Conservation (phyloP, 2,797 vertebrate species). For the Masticophis lateralis region DNA sequence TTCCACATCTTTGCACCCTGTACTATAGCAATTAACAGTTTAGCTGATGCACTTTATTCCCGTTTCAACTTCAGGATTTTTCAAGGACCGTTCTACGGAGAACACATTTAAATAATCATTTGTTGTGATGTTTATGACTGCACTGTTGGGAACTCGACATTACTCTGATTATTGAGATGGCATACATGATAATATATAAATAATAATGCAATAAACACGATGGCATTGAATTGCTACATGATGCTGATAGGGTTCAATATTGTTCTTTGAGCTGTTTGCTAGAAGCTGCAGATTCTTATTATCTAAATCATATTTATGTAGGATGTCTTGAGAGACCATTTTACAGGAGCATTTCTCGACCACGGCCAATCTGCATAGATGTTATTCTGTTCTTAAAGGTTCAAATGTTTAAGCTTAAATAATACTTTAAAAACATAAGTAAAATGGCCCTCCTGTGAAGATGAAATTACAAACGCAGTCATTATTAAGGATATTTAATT, state of each 20-base stretch:
- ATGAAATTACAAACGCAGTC: not conserved
- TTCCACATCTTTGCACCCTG: not conserved
- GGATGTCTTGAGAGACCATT: not conserved
- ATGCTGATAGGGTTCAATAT: not conserved
- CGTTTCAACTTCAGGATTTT: not conserved
- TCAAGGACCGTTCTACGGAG: not conserved
- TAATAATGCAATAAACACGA: not conserved
- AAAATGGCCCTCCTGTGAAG: not conserved
- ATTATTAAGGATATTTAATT: not conserved
- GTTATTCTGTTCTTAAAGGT: not conserved
- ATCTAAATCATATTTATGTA: not conserved
- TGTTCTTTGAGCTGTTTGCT: not conserved
- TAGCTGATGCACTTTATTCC: not conserved
- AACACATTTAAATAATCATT: not conserved
- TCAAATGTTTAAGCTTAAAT: conserved; percentile 10
- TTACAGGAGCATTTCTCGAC: not conserved
- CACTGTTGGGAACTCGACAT: not conserved
- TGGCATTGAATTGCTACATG: not conserved
- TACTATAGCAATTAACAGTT: not conserved
- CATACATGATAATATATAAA: not conserved
- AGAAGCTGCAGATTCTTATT: not conserved
- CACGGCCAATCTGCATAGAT: not conserved
- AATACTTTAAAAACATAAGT: conserved; percentile 6
- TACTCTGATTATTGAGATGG: not conserved
- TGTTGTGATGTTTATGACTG: not conserved